Base-by-base conservation (phyloP, 2,888 invertebrate species). In the Orthosia cruda region DNA sequence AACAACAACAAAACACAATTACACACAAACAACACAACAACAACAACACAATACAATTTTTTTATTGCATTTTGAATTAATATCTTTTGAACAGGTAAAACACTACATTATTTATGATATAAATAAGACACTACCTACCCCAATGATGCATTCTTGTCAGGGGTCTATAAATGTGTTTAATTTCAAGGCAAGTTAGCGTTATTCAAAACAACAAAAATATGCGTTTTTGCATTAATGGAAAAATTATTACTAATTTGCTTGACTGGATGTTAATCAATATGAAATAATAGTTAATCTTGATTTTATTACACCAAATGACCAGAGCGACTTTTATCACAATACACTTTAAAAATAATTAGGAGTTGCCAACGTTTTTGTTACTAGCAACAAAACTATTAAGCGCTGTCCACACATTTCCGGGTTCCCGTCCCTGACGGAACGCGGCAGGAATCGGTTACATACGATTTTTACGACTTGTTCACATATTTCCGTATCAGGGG, bases 51-150 rank as follows among this genome's bases (percentile, higher is more conserved):
- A 40, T 7, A 32, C 32, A 7, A 40, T 9, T 40, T 1, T 40
- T 40, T 9, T 9, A 7, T 40, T 40, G 40, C 26, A n/a, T 47
- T 1, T 49, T 66, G 12, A 74, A 9, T 23, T 47, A 3, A 20
- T 40, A 52, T 26, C 3, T 50, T 20, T 20, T n/a, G 2, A 49
- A 16, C 49, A 0, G 47, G 15, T 1, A 13, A 40, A 20, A 18
- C 26, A 54, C 12, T 11, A 26, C 2, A 40, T 49, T 47, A 59
- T 40, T 26, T 15, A 54, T 3, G 1, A n/a, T 52, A 50, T 47
- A 50, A 80, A 64, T 45, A 63, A 64, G 59, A 59, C 23, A 62
- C 61, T 50, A 45, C 63, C 73, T 80, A 73, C 74, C 73, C 20
- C 63, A 77, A 63, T 54, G 7, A 26, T 45, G 23, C 11, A 5